Evolutionary conservation across 2,888 invertebrate genomes (phyloP), one percentile per base, ranked within the genome.

Genomic region (Lathronympha strigana): DNA sequence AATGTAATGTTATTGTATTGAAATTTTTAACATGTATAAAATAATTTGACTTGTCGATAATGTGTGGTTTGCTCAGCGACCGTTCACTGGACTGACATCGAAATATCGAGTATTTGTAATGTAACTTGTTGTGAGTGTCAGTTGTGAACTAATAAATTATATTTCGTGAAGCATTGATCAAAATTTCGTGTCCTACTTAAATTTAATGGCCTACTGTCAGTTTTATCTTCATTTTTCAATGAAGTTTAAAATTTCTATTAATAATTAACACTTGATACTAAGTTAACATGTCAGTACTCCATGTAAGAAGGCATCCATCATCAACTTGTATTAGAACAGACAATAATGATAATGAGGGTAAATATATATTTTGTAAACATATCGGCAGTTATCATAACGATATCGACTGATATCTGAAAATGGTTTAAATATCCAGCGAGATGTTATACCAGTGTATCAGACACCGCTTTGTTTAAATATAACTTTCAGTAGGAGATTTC

Each of bases 1-100:
- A 61, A 33, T 23, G 61, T 53, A 47, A 61, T 62, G 61, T 62
- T 45, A 61, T 53, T 62, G 15, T 53, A 53, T 53, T 61, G 53
- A 23, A 45, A 23, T 43, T 33, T 51, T 43, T 40, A 17, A 31
- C n/a, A n/a, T n/a, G n/a, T 57, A 57, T 31, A 21, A 31, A 43
- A n/a, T 57, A n/a, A 28, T 57, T 43, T 17, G 53, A 53, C 33
- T 21, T 53, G 23, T 33, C 13, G 31, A 31, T 31, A 21, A 19
- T 38, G 23, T 51, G 38, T 43, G 55, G 21, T 45, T 43, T 28
- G 43, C 54, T 55, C 43, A 55, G 43, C 19, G 19, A 13, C 31
- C 8, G 43, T 19, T 43, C 43, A 31, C 43, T 43, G 43, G 43
- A 57, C 57, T 57, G 57, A 57, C 57, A 57, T 57, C 43, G 57